Evolutionary conservation across 2,888 invertebrate genomes (phyloP), one percentile per base, ranked within the genome.

Genomic region (Conomelus anceps): DNA sequence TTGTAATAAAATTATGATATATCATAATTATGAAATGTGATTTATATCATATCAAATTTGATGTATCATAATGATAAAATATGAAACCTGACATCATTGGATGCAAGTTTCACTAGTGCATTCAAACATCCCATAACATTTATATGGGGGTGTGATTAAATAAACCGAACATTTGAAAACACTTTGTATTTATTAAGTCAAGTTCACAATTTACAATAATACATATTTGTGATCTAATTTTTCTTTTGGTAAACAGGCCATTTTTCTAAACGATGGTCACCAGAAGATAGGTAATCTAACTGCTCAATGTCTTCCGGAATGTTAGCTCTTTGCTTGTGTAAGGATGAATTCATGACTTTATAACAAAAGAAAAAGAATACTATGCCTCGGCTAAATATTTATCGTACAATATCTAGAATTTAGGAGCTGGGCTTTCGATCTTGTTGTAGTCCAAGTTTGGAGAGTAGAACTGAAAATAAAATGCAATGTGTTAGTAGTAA

Each of bases 391-490:
- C 85, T 85, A 85, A 85, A 9, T 23, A 85, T 85, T 85, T 9
- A 85, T 85, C 20, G 24, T 23, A 20, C 11, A 9, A 88, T 1
- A 24, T 86, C 93, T 95, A 96, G 93, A 94, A 96, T 93, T 96
- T 96, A 90, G 97, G 97, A 87, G 96, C 96, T 22, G 95, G 95
- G 85, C 94, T 95, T 92, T 95, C 95, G 88, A 94, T 93, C 93
- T 96, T 96, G 23, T 94, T 93, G 93, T 96, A 96, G 93, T 96
- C 96, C 90, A 95, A 93, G 92, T 93, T 94, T n/a, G 96, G 96
- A 0, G 96, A 96, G 92, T 96, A 96, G 93, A 97, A 96, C 97
- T 97, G 95, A 89, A 95, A 95, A 93, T 26, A 26, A 26, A 26
- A 26, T 26, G 4, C 26, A 26, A 26, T 26, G 26, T 92, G 92